Percentiles rank a stretch among this genome's conserved stretches.
phyloP scores from a whole-genome alignment of 2,888 invertebrate genomes.

The Sesia bembeciformis region DNA sequence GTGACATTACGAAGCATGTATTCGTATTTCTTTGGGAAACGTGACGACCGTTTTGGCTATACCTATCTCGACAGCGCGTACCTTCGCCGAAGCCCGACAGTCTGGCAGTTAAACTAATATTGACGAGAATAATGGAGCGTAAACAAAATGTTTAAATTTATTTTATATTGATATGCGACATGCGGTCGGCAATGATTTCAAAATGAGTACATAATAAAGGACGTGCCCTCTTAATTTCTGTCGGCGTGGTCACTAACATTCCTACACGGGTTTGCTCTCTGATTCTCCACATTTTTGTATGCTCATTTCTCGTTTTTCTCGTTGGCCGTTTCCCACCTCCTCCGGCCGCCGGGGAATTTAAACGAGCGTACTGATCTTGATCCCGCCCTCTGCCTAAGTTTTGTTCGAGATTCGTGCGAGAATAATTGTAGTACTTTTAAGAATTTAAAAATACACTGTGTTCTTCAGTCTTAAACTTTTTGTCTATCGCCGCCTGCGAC shows the following conservation, averaged over 20 bases:
- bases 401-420: constrained; percentile 33
- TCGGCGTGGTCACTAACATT: constrained; percentile 50
- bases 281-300: constrained; percentile 40
- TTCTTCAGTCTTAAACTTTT: constrained; percentile 3
- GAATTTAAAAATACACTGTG: constrained; percentile 25
- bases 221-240: constrained; percentile 46
- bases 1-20: too few species aligned
- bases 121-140: background rate
- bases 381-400: constrained; percentile 25
- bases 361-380: constrained; percentile 50
- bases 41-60: too few species aligned
- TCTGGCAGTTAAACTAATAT: too few species aligned
- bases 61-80: too few species aligned
- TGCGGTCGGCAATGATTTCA: constrained; percentile 35
- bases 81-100: too few species aligned
- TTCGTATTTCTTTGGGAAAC: too few species aligned
- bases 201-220: constrained; percentile 52
- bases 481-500: constrained; percentile 14
- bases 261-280: constrained; percentile 62
- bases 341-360: constrained; percentile 48
- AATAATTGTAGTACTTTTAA: constrained; percentile 31
- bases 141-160: constrained; percentile 16
- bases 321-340: constrained; percentile 54
- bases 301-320: constrained; percentile 46
- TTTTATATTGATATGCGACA: constrained; percentile 47